Conservation (phyloP, 2,113 vertebrate species). For the Lycaon pictus region DNA sequence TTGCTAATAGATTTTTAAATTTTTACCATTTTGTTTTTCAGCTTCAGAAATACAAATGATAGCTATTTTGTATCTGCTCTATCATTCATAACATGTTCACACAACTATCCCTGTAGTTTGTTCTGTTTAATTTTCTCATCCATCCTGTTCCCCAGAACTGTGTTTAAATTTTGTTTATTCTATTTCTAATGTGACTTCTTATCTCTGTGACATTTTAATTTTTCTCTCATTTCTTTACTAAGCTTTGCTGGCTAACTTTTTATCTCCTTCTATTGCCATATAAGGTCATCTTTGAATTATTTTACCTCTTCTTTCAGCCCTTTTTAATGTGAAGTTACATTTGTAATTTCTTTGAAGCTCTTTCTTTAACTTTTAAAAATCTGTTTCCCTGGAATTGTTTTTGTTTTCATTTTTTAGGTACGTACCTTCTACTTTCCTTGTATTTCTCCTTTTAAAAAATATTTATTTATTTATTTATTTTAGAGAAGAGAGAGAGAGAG, state of each 20-base stretch:
- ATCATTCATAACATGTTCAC: not conserved
- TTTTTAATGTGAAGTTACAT: not conserved
- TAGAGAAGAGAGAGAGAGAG: not conserved
- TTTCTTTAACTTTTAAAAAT: not conserved
- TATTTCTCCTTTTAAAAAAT: not conserved
- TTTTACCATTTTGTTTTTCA: not conserved
- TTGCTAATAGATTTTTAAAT: not conserved
- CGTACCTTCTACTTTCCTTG: not conserved
- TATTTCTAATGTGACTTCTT: slow-evolving; percentile 16
- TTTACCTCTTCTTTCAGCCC: not conserved
- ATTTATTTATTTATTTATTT: not conserved
- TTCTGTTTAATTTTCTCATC: not conserved
- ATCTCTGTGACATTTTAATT: slow-evolving; percentile 4
- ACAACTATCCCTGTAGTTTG: not conserved
- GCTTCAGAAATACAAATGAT: slow-evolving; percentile 21
- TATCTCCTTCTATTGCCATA: not conserved
- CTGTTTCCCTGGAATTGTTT: not conserved
- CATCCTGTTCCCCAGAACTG: not conserved
- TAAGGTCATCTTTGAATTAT: not conserved
- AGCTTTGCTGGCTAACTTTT: not conserved
- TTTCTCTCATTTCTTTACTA: not conserved
- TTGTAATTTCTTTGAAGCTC: slow-evolving; percentile 12
- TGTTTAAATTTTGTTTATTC: not conserved
- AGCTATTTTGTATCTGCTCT: not conserved
- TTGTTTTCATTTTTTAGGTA: not conserved